These are phyloP conservation scores for Maniola hyperantus DNA, from an alignment of 2,888 invertebrate species.

Conservation along the genomic window DNA sequence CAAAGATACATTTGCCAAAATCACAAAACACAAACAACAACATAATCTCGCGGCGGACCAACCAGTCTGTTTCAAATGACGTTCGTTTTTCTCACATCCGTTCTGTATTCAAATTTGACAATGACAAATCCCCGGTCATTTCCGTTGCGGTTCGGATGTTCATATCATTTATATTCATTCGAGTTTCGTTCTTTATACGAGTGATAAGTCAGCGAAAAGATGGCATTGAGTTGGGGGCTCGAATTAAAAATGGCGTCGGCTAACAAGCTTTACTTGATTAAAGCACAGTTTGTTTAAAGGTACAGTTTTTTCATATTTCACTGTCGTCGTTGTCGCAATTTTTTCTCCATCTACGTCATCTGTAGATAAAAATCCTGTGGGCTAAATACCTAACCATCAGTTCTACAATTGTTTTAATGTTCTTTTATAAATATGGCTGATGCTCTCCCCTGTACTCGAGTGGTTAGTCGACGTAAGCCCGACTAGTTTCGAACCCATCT, in stretches of 20 bases:
- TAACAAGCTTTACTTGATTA: neutral
- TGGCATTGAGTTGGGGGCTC: conserved; percentile 56
- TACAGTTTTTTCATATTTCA: neutral
- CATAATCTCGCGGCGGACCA: conserved; percentile 41
- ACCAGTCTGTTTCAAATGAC: conserved; percentile 65
- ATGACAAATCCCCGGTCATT: conserved; percentile 77
- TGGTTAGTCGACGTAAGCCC: no score
- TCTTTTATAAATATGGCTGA: no score
- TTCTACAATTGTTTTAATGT: no score
- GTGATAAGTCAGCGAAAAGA: conserved; percentile 59
- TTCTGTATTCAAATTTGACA: conserved; percentile 79
- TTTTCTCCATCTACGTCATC: no score
- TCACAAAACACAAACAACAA: conserved; percentile 37
- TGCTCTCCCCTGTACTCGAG: no score
- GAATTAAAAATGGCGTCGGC: conserved; percentile 51
- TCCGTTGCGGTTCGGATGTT: conserved; percentile 75
- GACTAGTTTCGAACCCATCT: no score
- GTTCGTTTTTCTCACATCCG: conserved; percentile 75
- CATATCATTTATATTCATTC: conserved; percentile 78
- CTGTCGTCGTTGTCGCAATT: no score
- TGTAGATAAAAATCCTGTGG: no score
- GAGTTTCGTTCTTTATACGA: conserved; percentile 62
- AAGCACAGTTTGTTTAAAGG: neutral
- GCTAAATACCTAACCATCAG: no score
- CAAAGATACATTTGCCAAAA: conserved; percentile 12